Percentiles rank a stretch among this genome's conserved stretches.
These are phyloP conservation scores for Acanthornis magna DNA, from an alignment of 2,797 vertebrate species.

Conservation along the genomic window DNA sequence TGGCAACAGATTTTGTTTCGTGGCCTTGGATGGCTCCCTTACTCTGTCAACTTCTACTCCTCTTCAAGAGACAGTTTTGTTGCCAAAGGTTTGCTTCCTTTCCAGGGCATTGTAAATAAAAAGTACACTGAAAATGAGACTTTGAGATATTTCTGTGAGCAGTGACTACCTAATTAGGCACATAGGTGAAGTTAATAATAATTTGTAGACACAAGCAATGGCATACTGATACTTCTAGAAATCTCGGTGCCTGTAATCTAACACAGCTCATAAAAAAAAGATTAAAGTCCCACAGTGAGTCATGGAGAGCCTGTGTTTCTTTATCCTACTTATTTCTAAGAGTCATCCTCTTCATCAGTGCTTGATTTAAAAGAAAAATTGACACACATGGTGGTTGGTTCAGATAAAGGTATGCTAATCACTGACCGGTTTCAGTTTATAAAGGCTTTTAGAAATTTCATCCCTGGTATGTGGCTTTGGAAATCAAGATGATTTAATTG, in stretches of 20 bases:
- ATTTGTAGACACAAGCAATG: background rate
- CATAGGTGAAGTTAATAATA: background rate
- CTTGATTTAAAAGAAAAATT: constrained; percentile 4
- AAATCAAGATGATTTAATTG: background rate
- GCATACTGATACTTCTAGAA: background rate
- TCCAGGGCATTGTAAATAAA: background rate
- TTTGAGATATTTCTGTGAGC: background rate
- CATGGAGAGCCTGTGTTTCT: background rate
- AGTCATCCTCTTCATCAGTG: background rate
- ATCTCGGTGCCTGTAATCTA: background rate
- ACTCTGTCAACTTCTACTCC: background rate
- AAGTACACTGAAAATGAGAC: background rate
- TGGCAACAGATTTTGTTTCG: background rate
- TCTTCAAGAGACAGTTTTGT: background rate
- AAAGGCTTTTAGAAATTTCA: background rate
- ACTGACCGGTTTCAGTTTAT: background rate
- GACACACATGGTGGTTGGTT: background rate
- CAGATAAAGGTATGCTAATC: background rate
- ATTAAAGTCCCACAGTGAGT: background rate
- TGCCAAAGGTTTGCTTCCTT: background rate
- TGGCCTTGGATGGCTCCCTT: background rate
- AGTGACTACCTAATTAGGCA: background rate
- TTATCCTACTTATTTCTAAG: background rate
- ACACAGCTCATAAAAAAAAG: background rate
- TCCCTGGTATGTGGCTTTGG: background rate